Evolutionary conservation across 2,113 vertebrate species (phyloP), one percentile per base, ranked within the genome.

Genomic region (Varanus salvator): DNA sequence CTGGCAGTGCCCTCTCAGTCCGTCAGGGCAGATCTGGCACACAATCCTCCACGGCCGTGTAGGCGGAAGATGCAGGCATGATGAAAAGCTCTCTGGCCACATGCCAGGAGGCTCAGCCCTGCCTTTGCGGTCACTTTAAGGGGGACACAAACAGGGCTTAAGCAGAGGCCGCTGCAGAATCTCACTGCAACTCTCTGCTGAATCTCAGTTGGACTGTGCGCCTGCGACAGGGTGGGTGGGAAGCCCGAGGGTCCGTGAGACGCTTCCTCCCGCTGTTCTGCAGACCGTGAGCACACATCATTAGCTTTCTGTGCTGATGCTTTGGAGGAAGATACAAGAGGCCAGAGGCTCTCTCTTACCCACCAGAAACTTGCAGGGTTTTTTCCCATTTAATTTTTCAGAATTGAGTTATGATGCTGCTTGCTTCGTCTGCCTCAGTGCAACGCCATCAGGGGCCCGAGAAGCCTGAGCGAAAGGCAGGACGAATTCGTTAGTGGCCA

Each of bases 371-470:
- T 71, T 48, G 57, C 15, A 14, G 57, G 3, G 4, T 27, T 50
- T 84, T 94, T 95, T 93, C 88, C 72, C 85, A 21, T 94, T 93
- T 95, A 93, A 84, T 90, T 92, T 90, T 86, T 90, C 38, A 87
- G 88, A n/a, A n/a, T n/a, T n/a, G n/a, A n/a, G n/a, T n/a, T n/a
- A n/a, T 60, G 48, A 72, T 52, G 48, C 0, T 76, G 0, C 68
- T 66, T 82, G 29, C 57, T 90, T 84, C 48, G 31, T n/a, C 74
- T 54, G 14, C 6, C 23, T 77, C 3, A 69, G 68, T 83, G 12
- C 2, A 27, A 8, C 90, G 87, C 85, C 76, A 83, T 3, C 72
- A 34, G 81, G 75, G 11, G 57, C 9, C 25, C 87, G 74, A 48
- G 19, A 71, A 90, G 68, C 86, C 64, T 29, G 72, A 91, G 84